phyloP scores from a whole-genome alignment of 2,113 vertebrate species.

The Callorhinus ursinus region DNA sequence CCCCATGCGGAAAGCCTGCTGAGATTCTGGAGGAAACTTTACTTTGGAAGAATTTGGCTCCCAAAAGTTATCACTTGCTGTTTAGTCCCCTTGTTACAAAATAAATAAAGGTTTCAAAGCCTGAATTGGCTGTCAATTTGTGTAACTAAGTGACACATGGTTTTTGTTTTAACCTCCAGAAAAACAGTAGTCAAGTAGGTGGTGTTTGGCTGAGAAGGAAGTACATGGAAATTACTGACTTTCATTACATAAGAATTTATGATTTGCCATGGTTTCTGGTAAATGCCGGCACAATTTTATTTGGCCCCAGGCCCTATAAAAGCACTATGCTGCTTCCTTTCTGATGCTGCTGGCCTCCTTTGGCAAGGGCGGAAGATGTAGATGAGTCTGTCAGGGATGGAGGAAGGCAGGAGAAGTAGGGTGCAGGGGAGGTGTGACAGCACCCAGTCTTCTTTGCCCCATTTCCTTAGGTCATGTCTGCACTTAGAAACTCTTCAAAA shows the following conservation, averaged over 20 bases:
- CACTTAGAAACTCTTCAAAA: neutral
- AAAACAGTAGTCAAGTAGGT: slow-evolving; percentile 15
- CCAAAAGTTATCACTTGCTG: neutral
- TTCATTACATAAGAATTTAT: slow-evolving; percentile 56
- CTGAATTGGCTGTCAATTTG: neutral
- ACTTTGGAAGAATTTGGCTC: neutral
- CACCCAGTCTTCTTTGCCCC: neutral
- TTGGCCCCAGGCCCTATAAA: slow-evolving; percentile 63
- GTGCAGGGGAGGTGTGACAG: neutral
- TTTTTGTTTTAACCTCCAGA: slow-evolving; percentile 52
- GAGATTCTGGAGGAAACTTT: neutral
- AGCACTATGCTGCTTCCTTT: neutral
- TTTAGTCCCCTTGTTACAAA: neutral
- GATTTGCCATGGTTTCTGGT: slow-evolving; percentile 63
- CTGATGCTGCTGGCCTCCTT: neutral
- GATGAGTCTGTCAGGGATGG: neutral
- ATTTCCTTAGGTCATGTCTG: neutral
- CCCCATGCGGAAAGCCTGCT: neutral
- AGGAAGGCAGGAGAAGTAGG: neutral
- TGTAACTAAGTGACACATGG: slow-evolving; percentile 19
- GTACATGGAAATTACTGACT: neutral
- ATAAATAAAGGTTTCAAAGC: neutral
- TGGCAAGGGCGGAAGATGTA: neutral
- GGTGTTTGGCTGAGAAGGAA: neutral
- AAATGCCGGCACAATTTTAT: slow-evolving; percentile 52